Evolutionary conservation across 1,140 invertebrate species (phyloP).

Genomic region (Sycophaga agraensis): DNA sequence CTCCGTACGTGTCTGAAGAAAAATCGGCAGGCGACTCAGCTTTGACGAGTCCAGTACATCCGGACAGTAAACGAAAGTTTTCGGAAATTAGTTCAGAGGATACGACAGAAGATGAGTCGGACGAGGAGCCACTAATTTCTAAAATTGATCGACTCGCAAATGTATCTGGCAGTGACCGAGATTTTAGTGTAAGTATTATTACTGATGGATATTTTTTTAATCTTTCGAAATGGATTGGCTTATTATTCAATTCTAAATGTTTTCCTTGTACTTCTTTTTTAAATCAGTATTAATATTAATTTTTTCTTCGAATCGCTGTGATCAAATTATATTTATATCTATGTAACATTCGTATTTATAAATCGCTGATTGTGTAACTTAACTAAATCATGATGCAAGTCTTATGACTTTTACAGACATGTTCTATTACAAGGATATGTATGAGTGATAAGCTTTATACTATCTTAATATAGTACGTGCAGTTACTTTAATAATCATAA

Average conservation of each 20-base stretch:
- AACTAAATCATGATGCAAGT: too few species aligned
- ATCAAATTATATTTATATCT: neutral
- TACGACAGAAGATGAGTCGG: slow-evolving; percentile 27
- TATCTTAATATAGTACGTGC: too few species aligned
- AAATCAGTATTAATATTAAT: neutral
- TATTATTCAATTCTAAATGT: too few species aligned
- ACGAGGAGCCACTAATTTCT: slow-evolving; percentile 30
- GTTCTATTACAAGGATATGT: too few species aligned
- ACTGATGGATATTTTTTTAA: too few species aligned
- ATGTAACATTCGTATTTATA: neutral
- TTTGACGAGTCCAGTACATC: neutral
- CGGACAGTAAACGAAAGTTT: slow-evolving; percentile 35
- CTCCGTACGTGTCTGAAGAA: neutral
- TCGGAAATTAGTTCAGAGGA: slow-evolving; percentile 29
- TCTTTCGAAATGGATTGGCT: too few species aligned
- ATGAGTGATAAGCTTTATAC: too few species aligned
- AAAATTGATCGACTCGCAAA: slow-evolving; percentile 37
- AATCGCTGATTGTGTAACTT: too few species aligned
- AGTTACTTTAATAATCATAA: too few species aligned
- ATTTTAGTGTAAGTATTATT: slow-evolving; percentile 40
- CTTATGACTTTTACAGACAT: too few species aligned
- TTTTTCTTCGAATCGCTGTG: neutral
- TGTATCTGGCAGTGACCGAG: slow-evolving; percentile 36
- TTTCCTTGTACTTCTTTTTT: too few species aligned
- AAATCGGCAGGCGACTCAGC: neutral